These are phyloP conservation scores for Kryptolebias ocellatus DNA, from an alignment of 2,797 vertebrate species.

Conservation along the genomic window DNA sequence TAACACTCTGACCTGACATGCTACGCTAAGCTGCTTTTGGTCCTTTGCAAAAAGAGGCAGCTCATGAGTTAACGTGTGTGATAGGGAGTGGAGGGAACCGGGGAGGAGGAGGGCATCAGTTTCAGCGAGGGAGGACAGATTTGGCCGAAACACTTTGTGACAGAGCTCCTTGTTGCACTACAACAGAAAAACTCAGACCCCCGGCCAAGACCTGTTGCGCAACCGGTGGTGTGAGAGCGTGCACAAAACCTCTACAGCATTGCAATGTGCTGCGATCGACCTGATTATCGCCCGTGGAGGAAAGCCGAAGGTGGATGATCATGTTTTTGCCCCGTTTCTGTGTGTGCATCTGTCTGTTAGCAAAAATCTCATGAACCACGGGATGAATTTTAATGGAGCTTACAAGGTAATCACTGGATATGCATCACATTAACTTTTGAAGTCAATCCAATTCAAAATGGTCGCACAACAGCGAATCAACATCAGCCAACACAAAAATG, in stretches of 20 bases:
- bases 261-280: too few species aligned
- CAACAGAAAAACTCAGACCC: slow-evolving; percentile 67
- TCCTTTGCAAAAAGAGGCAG: slow-evolving; percentile 29
- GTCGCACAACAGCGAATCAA: too few species aligned
- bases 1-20: slow-evolving; percentile 6
- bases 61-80: slow-evolving; percentile 34
- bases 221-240: slow-evolving; percentile 69
- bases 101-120: slow-evolving; percentile 21
- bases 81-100: neutral
- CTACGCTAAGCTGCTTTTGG: slow-evolving; percentile 31
- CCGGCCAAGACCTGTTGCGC: slow-evolving; percentile 73
- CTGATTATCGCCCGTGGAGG: too few species aligned
- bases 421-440: too few species aligned
- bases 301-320: too few species aligned
- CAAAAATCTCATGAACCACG: too few species aligned
- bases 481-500: too few species aligned
- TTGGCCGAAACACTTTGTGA: slow-evolving; percentile 59
- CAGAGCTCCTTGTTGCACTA: slow-evolving; percentile 66
- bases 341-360: too few species aligned
- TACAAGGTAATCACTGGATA: too few species aligned
- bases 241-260: slow-evolving; percentile 34
- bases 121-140: slow-evolving; percentile 36
- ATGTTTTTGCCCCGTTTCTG: too few species aligned
- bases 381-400: too few species aligned
- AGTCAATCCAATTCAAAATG: too few species aligned